These are phyloP conservation scores for Brachypteracias leptosomus DNA, from an alignment of 2,113 vertebrate genomes.

Conservation along the genomic window DNA sequence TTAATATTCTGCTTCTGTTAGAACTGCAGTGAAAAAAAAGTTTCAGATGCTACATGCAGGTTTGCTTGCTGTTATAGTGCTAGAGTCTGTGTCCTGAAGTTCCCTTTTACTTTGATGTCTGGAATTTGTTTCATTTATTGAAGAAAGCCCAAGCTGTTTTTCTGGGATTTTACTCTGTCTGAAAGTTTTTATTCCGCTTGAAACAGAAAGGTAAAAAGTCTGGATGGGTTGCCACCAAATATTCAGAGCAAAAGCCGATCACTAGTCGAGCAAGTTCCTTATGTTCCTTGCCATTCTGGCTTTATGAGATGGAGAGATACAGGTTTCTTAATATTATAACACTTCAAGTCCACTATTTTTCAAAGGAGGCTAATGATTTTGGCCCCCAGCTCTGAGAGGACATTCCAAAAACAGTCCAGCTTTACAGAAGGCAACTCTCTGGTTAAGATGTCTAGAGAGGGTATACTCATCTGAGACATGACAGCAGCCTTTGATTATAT, in stretches of 20 bases:
- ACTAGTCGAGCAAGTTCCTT: background rate
- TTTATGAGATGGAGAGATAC: background rate
- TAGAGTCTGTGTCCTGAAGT: background rate
- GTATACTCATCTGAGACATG: background rate
- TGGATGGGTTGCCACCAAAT: background rate
- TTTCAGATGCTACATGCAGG: background rate
- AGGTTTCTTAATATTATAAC: background rate
- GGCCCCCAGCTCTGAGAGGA: background rate
- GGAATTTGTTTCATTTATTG: background rate
- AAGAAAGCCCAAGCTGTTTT: background rate
- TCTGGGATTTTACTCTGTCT: background rate
- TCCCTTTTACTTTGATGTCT: background rate
- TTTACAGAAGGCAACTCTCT: background rate
- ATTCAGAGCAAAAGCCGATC: background rate
- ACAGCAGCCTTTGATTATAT: background rate
- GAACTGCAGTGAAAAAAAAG: background rate
- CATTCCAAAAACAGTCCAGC: background rate
- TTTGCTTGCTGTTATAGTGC: background rate
- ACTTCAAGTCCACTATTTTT: background rate
- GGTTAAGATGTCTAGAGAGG: background rate
- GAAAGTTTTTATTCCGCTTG: background rate
- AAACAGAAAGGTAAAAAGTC: background rate
- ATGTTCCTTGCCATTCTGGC: background rate
- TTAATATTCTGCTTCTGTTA: background rate
- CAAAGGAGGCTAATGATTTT: background rate